Percentiles rank a stretch among this genome's conserved stretches.
phyloP scores from a whole-genome alignment of 2,888 invertebrate species.

The Limnephilus lunatus region DNA sequence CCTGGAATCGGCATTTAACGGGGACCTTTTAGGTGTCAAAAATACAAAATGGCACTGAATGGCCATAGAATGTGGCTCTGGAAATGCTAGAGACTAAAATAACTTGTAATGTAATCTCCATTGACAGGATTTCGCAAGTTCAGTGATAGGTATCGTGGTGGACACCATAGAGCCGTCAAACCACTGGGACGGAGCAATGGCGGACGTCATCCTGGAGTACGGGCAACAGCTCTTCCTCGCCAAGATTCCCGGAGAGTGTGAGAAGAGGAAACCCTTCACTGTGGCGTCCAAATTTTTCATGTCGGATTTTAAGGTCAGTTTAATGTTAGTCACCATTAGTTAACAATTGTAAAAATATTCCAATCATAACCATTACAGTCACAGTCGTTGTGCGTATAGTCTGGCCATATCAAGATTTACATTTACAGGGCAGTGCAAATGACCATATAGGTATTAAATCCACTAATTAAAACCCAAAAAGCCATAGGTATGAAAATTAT shows the following conservation, averaged over 20 bases:
- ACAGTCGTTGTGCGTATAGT: too few relatives aligned
- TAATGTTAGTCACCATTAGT: background rate
- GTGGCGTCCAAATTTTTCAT: slow-evolving; percentile 46
- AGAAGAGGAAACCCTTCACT: slow-evolving; percentile 44
- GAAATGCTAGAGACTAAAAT: background rate
- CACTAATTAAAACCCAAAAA: too few relatives aligned
- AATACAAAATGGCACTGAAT: too few relatives aligned
- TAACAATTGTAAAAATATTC: too few relatives aligned
- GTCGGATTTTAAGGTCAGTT: slow-evolving; percentile 50
- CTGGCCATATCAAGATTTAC: too few relatives aligned
- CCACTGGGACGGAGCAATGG: slow-evolving; percentile 39
- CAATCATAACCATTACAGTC: too few relatives aligned
- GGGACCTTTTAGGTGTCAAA: too few relatives aligned
- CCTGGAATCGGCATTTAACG: too few relatives aligned
- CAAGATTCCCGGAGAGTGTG: slow-evolving; percentile 53
- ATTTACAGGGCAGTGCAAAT: too few relatives aligned
- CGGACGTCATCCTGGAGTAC: slow-evolving; percentile 41
- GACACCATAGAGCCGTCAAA: slow-evolving; percentile 43
- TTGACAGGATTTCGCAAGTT: slow-evolving; percentile 41
- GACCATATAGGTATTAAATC: too few relatives aligned
- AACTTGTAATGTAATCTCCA: background rate
- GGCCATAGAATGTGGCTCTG: background rate
- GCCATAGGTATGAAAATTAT: too few relatives aligned
- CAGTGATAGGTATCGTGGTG: slow-evolving; percentile 39
- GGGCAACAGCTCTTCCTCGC: slow-evolving; percentile 42